Evolutionary conservation across 2,888 invertebrate genomes (phyloP).

Genomic region (Stegana nigrithorax): DNA sequence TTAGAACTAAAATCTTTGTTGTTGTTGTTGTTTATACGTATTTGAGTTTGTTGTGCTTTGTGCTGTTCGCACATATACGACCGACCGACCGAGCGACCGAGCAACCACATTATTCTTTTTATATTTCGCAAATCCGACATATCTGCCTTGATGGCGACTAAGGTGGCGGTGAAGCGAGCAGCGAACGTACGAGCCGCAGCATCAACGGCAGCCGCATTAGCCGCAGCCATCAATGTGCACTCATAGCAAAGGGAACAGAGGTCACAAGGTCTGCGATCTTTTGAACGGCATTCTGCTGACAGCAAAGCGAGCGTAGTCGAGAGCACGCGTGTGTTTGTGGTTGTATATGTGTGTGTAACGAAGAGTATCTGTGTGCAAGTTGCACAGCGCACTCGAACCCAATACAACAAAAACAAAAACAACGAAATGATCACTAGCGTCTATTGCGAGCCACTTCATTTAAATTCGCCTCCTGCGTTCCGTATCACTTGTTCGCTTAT

Average conservation of each 20-base stretch:
- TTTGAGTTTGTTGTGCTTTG: neutral
- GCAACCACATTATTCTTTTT: conserved; percentile 4
- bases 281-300: conserved; percentile 37
- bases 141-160: neutral
- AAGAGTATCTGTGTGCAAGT: conserved; percentile 12
- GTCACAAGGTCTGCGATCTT: conserved; percentile 62
- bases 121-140: conserved; percentile 16
- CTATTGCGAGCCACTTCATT: too few relatives aligned
- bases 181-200: neutral
- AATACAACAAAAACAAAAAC: too few relatives aligned
- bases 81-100: too few relatives aligned
- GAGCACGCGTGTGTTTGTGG: neutral
- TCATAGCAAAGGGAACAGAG: conserved; percentile 45
- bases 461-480: too few relatives aligned
- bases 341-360: conserved; percentile 10
- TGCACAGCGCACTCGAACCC: too few relatives aligned
- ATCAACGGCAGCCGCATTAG: conserved; percentile 32
- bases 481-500: too few relatives aligned
- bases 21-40: conserved; percentile 1
- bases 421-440: too few relatives aligned
- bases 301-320: conserved; percentile 3
- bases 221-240: too few relatives aligned
- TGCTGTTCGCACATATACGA: too few relatives aligned
- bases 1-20: conserved; percentile 42
- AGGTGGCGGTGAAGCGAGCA: neutral